Evolutionary conservation across 2,888 invertebrate species (phyloP).

Genomic region (Drosophila mayaguana): DNA sequence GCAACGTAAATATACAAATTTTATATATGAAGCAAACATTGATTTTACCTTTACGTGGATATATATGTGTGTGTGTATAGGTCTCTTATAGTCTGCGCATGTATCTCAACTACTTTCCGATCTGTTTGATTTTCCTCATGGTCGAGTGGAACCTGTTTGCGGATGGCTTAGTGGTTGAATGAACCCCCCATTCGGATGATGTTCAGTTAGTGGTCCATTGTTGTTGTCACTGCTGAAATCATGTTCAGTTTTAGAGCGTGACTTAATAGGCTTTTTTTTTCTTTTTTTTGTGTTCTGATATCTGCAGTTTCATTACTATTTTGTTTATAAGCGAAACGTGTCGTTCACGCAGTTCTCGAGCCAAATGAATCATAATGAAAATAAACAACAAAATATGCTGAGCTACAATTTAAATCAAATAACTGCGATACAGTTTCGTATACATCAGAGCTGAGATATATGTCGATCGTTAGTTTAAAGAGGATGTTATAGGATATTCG

Average conservation of each 20-base stretch:
- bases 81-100: neutral
- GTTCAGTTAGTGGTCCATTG: slow-evolving; percentile 30
- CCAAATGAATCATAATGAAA: slow-evolving; percentile 36
- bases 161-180: slow-evolving; percentile 70
- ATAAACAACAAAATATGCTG: neutral
- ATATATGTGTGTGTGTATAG: neutral
- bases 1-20: slow-evolving; percentile 32
- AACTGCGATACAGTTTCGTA: neutral
- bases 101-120: slow-evolving; percentile 20
- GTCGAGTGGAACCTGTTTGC: slow-evolving; percentile 64
- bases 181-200: slow-evolving; percentile 56
- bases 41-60: neutral
- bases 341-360: neutral
- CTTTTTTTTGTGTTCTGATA: neutral
- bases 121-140: slow-evolving; percentile 43
- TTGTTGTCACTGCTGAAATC: slow-evolving; percentile 72
- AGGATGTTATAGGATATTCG: neutral
- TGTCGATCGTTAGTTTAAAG: neutral
- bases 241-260: slow-evolving; percentile 50
- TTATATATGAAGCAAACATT: slow-evolving; percentile 36
- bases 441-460: neutral
- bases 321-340: slow-evolving; percentile 24
- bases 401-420: neutral
- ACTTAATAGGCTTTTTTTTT: slow-evolving; percentile 46
- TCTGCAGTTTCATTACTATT: slow-evolving; percentile 8